Evolutionary conservation across 2,797 vertebrate species (phyloP), one percentile per base, ranked within the genome.

Genomic region (Nyctibius grandis): DNA sequence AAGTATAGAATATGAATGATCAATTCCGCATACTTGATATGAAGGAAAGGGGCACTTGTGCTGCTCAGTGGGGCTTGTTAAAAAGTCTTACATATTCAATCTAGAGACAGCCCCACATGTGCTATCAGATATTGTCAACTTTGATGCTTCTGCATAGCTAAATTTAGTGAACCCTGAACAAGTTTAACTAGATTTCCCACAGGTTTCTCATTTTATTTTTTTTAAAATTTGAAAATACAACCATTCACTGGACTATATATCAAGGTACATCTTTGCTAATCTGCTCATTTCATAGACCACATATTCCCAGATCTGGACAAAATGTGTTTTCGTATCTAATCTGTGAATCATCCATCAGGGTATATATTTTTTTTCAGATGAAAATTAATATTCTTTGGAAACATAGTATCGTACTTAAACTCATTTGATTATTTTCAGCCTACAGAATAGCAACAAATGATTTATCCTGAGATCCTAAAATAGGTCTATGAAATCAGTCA

Each of bases 401-500:
- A 60, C 1, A 21, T 26, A 25, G 7, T 40, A 7, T 18, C n/a
- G 5, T 40, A 28, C 15, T 73, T 76, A 48, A 86, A 50, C 6
- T 69, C 2, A 33, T 16, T 53, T 80, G 10, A 18, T 45, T 53
- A 7, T 40, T 83, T 83, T 65, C 6, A 53, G 3, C 4, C 10
- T 80, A 28, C 3, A 73, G 20, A 92, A 51, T 6, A 82, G 4
- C 9, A 65, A 29, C 11, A 86, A 69, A 53, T 40, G 0, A 17
- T 59, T 78, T 61, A 45, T 59, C 17, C 40, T 54, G 44, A 82
- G 51, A 60, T 68, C 2, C 5, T 56, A 73, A 56, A 65, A 47
- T 38, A 45, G 0, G 2, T 28, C 3, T 68, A 5, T 40, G 1
- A 73, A 79, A 72, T 13, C 5, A n/a, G 2, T 31, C 6, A 38